Conservation (phyloP, 2,113 vertebrate genomes). For the Ctenomys sociabilis region DNA sequence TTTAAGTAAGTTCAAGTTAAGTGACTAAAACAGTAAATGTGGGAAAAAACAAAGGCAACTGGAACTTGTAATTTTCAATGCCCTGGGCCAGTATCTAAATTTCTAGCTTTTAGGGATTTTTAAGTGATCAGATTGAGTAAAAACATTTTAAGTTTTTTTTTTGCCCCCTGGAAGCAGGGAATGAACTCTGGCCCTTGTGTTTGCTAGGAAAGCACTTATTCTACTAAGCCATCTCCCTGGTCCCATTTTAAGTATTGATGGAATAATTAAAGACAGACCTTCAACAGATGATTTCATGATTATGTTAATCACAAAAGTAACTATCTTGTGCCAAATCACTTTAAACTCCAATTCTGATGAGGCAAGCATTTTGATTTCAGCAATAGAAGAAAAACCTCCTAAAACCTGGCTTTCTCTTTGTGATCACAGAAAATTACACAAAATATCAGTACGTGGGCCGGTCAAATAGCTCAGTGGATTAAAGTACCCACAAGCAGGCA, state of each 20-base stretch:
- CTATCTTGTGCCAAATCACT: constrained; percentile 21
- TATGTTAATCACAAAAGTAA: neutral
- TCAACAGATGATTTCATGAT: neutral
- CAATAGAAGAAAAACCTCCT: constrained; percentile 12
- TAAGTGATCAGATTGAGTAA: neutral
- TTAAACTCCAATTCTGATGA: neutral
- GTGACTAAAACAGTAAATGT: neutral
- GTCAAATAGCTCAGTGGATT: too few relatives aligned
- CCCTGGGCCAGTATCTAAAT: neutral
- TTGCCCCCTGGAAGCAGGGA: too few relatives aligned
- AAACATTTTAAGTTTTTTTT: neutral
- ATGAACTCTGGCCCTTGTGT: too few relatives aligned
- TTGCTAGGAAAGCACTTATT: too few relatives aligned
- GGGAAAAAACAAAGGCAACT: neutral
- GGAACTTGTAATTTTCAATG: constrained; percentile 14
- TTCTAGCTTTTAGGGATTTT: constrained; percentile 1
- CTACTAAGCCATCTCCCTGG: too few relatives aligned
- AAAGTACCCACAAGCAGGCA: too few relatives aligned
- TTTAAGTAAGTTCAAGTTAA: neutral
- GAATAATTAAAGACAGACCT: neutral
- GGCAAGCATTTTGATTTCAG: neutral
- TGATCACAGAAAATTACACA: constrained; percentile 8
- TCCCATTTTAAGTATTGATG: neutral
- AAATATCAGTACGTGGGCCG: neutral
- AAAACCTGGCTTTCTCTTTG: constrained; percentile 11